phyloP scores from a whole-genome alignment of 2,113 vertebrate genomes.

The Urocynchramus pylzowi region DNA sequence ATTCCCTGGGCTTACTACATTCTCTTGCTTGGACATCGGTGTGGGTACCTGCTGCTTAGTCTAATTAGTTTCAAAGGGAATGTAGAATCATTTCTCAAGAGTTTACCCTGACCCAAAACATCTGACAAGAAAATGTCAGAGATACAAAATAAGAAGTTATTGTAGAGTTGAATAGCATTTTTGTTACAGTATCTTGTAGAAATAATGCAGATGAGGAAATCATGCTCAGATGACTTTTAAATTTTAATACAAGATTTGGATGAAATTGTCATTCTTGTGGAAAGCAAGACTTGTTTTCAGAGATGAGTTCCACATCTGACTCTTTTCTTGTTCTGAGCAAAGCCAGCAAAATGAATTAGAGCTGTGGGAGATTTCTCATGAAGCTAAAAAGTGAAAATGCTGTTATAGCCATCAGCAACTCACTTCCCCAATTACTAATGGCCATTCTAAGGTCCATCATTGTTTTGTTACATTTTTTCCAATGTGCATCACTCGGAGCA shows the following conservation, averaged over 20 bases:
- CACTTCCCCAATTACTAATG: not conserved
- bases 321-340: not conserved
- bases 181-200: not conserved
- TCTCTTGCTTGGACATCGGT: slow-evolving; percentile 38
- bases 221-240: not conserved
- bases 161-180: slow-evolving; percentile 10
- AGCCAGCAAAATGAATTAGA: not conserved
- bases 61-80: slow-evolving; percentile 85
- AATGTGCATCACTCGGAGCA: not conserved
- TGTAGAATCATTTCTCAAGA: slow-evolving; percentile 61
- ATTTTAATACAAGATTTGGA: not conserved
- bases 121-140: slow-evolving; percentile 65
- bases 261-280: not conserved
- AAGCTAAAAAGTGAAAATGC: not conserved
- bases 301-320: not conserved
- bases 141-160: slow-evolving; percentile 60
- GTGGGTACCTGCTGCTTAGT: slow-evolving; percentile 68
- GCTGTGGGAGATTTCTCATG: not conserved
- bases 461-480: not conserved
- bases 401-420: not conserved
- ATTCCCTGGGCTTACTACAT: slow-evolving; percentile 43
- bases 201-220: not conserved
- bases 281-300: not conserved
- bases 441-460: not conserved
- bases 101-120: slow-evolving; percentile 63